A percentile compares a stretch with the other conserved stretches of the same genome.
These are phyloP conservation scores for Mus spicilegus DNA, from an alignment of 2,113 vertebrate species.

Conservation along the genomic window DNA sequence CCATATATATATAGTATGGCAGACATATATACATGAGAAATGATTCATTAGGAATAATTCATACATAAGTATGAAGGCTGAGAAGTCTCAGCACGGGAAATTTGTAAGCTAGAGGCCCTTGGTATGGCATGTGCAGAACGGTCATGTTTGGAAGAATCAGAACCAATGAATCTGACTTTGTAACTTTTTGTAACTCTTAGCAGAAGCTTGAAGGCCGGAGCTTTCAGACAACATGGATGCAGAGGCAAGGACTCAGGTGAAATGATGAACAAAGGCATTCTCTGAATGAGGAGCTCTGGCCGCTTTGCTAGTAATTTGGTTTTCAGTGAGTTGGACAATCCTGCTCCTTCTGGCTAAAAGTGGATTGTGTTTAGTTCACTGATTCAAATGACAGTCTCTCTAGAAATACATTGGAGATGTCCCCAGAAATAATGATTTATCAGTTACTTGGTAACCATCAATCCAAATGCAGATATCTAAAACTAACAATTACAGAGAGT, in stretches of 20 bases:
- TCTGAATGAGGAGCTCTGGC: background rate
- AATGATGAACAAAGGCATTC: too few species aligned
- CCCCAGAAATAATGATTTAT: background rate
- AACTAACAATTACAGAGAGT: background rate
- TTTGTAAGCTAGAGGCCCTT: background rate
- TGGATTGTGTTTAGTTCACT: background rate
- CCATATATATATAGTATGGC: too few species aligned
- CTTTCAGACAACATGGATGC: too few species aligned
- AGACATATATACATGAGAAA: background rate
- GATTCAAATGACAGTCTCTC: background rate
- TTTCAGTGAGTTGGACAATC: background rate
- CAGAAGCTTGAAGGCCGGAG: background rate
- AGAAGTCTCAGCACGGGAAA: background rate
- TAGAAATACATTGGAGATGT: background rate
- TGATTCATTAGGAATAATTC: background rate
- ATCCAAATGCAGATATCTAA: background rate
- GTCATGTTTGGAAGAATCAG: background rate
- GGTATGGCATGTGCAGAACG: rapidly evolving
- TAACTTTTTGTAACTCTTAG: background rate
- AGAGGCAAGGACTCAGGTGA: background rate
- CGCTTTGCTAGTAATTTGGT: background rate
- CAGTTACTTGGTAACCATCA: background rate
- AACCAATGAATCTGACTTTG: background rate
- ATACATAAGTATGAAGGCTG: background rate
- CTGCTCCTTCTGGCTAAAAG: background rate